Base-by-base conservation (phyloP, 2,797 vertebrate species). In the Epinephelus coioides region DNA sequence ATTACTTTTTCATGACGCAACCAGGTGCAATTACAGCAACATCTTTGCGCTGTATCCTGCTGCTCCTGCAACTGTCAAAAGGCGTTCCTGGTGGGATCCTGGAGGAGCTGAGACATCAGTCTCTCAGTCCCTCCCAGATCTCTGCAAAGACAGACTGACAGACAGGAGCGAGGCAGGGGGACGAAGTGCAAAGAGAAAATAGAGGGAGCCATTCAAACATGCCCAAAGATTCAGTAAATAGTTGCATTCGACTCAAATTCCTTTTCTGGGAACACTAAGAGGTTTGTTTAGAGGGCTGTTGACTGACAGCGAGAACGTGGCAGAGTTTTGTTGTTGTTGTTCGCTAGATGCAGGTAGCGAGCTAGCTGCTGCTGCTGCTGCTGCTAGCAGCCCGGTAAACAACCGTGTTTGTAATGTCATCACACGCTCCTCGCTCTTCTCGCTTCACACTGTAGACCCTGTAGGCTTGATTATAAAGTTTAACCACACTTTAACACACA, bases 1-100 rank as follows among this genome's bases (percentile, higher is more conserved):
- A 95, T 95, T 95, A 95, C 95, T 96, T 95, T 95, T 95, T 95
- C 92, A 95, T 96, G 95, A 96, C 94, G 95, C 94, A 96, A 95
- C 94, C 93, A 94, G 94, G 93, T 96, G 95, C 95, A 96, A 96
- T 96, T 96, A 96, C 94, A 94, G 94, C 94, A 95, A 96, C 95
- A 95, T 95, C 93, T 95, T 95, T 95, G 93, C 90, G 87, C 91
- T 86, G 84, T 92, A 94, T 94, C 94, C 94, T 91, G 89, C 93
- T 90, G 92, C 94, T 95, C 92, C 95, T 88, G 95, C 91, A 91
- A 95, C 95, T 96, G 95, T 96, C 95, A 96, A 93, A 94, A 93
- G 93, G 89, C 83, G 92, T 93, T 94, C 92, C 90, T 92, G 94
- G 94, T 90, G 93, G 93, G 89, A 91, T 94, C 91, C 91, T 92